A percentile compares a stretch with the other conserved stretches of the same genome.
These are phyloP conservation scores for Spheniscus mendiculus DNA, from an alignment of 2,113 vertebrate species.

Conservation along the genomic window DNA sequence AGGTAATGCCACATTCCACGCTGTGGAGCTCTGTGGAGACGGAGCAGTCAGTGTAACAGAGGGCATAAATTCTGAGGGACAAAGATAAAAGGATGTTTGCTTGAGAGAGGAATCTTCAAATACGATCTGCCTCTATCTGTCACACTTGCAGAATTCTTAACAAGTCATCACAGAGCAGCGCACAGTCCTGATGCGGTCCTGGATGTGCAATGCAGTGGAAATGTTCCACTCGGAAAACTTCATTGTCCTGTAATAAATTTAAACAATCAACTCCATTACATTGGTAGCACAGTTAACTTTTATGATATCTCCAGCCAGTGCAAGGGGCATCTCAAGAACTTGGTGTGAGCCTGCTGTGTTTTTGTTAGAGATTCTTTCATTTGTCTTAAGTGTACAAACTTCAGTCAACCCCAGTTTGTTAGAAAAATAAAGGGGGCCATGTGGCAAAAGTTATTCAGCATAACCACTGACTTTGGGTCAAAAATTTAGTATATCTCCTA, in stretches of 20 bases:
- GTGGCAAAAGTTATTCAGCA: background rate
- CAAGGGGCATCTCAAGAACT: background rate
- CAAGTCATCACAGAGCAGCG: background rate
- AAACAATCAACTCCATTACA: background rate
- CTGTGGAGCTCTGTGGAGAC: background rate
- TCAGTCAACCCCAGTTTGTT: background rate
- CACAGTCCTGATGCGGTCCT: background rate
- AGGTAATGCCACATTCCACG: background rate
- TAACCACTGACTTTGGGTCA: background rate
- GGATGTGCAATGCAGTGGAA: background rate
- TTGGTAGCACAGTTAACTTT: background rate
- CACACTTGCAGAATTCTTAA: background rate
- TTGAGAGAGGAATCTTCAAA: constrained; percentile 12
- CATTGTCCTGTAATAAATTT: background rate
- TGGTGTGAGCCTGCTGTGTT: background rate
- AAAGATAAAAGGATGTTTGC: constrained; percentile 3
- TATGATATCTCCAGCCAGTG: background rate
- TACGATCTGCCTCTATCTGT: background rate
- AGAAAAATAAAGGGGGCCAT: background rate
- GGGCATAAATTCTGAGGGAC: constrained; percentile 27
- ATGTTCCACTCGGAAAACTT: background rate
- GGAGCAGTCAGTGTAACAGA: background rate
- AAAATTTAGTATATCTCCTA: background rate
- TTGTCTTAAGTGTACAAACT: background rate
- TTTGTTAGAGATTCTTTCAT: background rate